These are phyloP conservation scores for Apis florea DNA, from an alignment of 1,140 invertebrate genomes.

Conservation along the genomic window DNA sequence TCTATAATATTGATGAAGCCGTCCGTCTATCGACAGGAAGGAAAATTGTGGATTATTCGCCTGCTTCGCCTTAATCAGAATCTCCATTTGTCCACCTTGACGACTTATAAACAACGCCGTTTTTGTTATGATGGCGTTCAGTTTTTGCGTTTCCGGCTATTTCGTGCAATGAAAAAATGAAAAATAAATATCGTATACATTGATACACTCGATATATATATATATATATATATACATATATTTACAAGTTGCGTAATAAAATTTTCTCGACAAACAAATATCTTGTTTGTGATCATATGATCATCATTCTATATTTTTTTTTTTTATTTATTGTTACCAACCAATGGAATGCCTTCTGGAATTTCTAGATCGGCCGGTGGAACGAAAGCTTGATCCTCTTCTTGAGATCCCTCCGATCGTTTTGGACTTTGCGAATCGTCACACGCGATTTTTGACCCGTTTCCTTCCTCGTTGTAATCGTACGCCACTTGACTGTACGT, in stretches of 20 bases:
- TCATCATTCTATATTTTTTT: not conserved
- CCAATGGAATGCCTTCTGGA: constrained; percentile 87
- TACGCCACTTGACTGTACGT: constrained; percentile 91
- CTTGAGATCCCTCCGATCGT: constrained; percentile 73
- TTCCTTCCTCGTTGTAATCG: constrained; percentile 86
- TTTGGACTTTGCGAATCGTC: constrained; percentile 77
- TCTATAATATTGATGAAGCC: constrained; percentile 94
- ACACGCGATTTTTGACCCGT: constrained; percentile 62
- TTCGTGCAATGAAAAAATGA: constrained; percentile 52
- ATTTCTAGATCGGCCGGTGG: constrained; percentile 86
- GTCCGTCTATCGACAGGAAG: constrained; percentile 93
- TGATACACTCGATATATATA: no score
- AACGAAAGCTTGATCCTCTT: constrained; percentile 87
- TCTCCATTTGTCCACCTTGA: constrained; percentile 99
- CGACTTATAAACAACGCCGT: constrained; percentile 96
- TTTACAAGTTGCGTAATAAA: not conserved
- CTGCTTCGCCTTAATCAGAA: constrained; percentile 98
- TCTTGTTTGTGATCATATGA: no score
- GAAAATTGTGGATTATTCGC: constrained; percentile 95
- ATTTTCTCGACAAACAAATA: no score
- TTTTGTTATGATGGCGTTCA: constrained; percentile 97
- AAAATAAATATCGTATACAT: not conserved
- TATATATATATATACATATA: not conserved
- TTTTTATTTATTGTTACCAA: constrained; percentile 73
- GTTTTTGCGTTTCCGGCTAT: constrained; percentile 95